A percentile compares a stretch with the other conserved stretches of the same genome.
Conservation (phyloP, 2,113 vertebrate genomes). For the Hoplias malabaricus region DNA sequence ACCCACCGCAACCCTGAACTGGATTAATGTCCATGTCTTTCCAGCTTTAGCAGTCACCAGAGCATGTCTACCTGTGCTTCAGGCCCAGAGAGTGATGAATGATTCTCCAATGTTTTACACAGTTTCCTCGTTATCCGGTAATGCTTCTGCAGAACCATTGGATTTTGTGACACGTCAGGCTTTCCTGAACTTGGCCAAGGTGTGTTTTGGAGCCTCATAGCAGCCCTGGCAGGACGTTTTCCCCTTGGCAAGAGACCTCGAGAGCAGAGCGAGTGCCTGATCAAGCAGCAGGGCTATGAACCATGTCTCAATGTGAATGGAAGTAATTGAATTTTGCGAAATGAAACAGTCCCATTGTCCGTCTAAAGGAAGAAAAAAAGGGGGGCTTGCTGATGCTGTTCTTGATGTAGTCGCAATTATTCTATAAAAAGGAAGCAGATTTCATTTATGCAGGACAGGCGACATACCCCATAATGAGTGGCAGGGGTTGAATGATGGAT, state of each 20-base stretch:
- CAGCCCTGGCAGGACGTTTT: conserved; percentile 30
- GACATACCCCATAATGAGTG: conserved; percentile 35
- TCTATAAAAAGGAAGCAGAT: conserved; percentile 47
- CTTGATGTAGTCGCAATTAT: conserved; percentile 51
- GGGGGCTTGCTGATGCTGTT: conserved; percentile 21
- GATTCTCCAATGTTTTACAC: background rate
- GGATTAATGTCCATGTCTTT: too few relatives aligned
- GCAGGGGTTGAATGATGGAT: background rate
- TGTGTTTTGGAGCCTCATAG: background rate
- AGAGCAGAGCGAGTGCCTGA: conserved; percentile 23
- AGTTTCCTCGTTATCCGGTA: background rate
- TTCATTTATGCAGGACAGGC: conserved; percentile 33
- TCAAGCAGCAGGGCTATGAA: conserved; percentile 27
- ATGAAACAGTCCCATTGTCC: conserved; percentile 51
- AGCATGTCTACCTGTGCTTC: background rate
- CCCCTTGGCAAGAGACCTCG: conserved; percentile 25
- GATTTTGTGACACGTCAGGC: background rate
- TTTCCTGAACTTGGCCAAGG: conserved; percentile 6
- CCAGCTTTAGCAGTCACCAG: background rate
- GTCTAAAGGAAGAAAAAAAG: conserved; percentile 33
- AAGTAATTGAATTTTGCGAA: conserved; percentile 46
- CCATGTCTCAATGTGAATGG: conserved; percentile 44
- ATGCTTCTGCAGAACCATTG: background rate
- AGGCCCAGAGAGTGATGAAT: background rate
- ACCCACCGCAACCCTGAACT: too few relatives aligned